Base-by-base conservation (phyloP, 2,113 vertebrate genomes). In the Neolamprologus kungweensis region DNA sequence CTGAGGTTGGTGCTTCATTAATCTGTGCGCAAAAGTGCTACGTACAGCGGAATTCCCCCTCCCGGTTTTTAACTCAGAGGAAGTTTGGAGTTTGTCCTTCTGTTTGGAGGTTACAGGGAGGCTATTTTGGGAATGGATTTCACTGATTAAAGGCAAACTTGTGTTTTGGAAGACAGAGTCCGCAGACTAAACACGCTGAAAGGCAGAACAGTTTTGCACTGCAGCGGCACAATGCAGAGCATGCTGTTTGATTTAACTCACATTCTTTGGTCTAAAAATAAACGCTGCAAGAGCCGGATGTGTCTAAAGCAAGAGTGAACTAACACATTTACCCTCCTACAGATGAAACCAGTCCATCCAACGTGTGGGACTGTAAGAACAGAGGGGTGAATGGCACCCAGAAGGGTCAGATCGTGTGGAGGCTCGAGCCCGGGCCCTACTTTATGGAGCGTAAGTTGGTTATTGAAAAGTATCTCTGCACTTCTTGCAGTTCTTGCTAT, bases 321-420 rank as follows among this genome's bases (percentile, higher is more conserved):
- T 28, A 57, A 91, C 31, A 31, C 5, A n/a, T 58, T 14, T 42
- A 2, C 53, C 51, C 23, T 65, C n/a, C 37, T 81, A 47, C 94
- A 99, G 99, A 99, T 97, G 99, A 99, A 94, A 99, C 97, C 91
- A 99, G 97, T 94, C 98, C 98, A 80, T 98, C 98, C 90, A 99
- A 99, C 55, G 97, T 99, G 94, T 99, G 99, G 99, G 99, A 99
- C 96, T 99, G 98, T 90, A 99, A 99, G 95, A 99, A 99, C 89
- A 95, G 99, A 87, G 99, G 99, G 50, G 98, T 99, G 86, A 99
- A 98, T 10, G 99, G 99, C 53, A 99, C 98, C 0, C 98, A 99
- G 88, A 98, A 98, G 94, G 99, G 99, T 71, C 98, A 99, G 90
- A 99, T 99, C 16, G 97, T 99, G 0, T 99, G 99, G 99, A 96